phyloP scores from a whole-genome alignment of 1,140 invertebrate species.

The Scaptodrosophila lebanonensis region DNA sequence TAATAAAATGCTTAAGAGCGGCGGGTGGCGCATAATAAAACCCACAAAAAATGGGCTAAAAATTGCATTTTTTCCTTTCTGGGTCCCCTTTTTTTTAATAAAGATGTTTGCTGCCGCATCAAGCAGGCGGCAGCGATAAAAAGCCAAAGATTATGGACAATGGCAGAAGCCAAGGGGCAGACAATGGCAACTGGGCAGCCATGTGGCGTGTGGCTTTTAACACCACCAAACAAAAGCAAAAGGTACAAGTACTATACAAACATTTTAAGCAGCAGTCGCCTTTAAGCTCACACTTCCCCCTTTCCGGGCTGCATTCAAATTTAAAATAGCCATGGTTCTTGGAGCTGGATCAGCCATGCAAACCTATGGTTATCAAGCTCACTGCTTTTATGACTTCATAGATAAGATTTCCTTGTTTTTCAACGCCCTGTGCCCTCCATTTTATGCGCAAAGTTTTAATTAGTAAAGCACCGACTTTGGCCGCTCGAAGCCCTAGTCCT shows the following conservation, averaged over 20 bases:
- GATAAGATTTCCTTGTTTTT: slow-evolving; percentile 43
- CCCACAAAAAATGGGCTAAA: slow-evolving; percentile 72
- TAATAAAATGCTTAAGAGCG: slow-evolving; percentile 71
- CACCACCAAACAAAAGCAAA: slow-evolving; percentile 28
- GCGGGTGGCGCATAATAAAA: slow-evolving; percentile 51
- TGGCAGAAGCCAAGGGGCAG: slow-evolving; percentile 21
- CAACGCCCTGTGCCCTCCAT: slow-evolving; percentile 14
- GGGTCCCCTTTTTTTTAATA: slow-evolving; percentile 59
- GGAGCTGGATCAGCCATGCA: too few relatives aligned
- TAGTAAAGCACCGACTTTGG: slow-evolving; percentile 21
- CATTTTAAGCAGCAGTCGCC: not conserved
- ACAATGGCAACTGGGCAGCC: slow-evolving; percentile 25
- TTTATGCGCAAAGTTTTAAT: slow-evolving; percentile 63
- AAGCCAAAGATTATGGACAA: slow-evolving; percentile 73
- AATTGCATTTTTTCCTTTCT: slow-evolving; percentile 48
- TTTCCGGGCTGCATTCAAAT: slow-evolving; percentile 47
- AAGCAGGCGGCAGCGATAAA: slow-evolving; percentile 69
- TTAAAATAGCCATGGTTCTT: slow-evolving; percentile 26
- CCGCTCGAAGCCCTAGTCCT: not conserved
- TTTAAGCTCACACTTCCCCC: slow-evolving; percentile 35
- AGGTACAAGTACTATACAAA: not conserved
- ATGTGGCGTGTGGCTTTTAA: slow-evolving; percentile 64
- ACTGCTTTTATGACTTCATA: slow-evolving; percentile 47
- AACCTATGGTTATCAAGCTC: slow-evolving; percentile 3
- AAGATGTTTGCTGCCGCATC: slow-evolving; percentile 57